Evolutionary conservation across 2,797 vertebrate genomes (phyloP).

Genomic region (Mareca penelope): DNA sequence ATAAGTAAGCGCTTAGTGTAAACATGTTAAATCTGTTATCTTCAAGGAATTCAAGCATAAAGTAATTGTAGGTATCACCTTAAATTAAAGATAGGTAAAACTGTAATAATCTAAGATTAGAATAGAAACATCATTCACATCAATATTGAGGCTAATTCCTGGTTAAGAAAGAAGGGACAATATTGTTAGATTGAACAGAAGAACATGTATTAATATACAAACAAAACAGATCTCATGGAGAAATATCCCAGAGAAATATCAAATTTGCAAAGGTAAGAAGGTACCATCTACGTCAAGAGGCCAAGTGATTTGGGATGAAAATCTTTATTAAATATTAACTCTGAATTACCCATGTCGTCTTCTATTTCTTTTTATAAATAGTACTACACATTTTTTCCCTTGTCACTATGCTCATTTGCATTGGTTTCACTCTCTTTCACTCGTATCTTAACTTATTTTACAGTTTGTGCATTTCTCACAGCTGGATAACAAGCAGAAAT

Average conservation of each 20-base stretch:
- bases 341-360: background rate
- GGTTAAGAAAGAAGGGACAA: background rate
- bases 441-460: conserved; percentile 43
- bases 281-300: background rate
- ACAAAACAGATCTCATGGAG: background rate
- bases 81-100: background rate
- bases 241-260: background rate
- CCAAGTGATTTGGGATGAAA: background rate
- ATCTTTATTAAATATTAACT: background rate
- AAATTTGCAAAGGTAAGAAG: background rate
- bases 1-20: background rate
- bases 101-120: background rate
- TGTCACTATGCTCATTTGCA: background rate
- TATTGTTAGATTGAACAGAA: background rate
- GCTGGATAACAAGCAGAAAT: conserved; percentile 43
- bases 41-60: background rate
- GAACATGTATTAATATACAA: background rate
- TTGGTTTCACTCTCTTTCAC: conserved; percentile 18
- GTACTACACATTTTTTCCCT: background rate
- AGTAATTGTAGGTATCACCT: background rate
- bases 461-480: conserved; percentile 47
- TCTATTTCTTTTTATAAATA: background rate
- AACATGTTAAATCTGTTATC: background rate
- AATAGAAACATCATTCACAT: background rate
- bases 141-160: background rate